Percentiles rank a stretch among this genome's conserved stretches.
Conservation (phyloP, 2,797 vertebrate species). For the Leptatherina wallacei region DNA sequence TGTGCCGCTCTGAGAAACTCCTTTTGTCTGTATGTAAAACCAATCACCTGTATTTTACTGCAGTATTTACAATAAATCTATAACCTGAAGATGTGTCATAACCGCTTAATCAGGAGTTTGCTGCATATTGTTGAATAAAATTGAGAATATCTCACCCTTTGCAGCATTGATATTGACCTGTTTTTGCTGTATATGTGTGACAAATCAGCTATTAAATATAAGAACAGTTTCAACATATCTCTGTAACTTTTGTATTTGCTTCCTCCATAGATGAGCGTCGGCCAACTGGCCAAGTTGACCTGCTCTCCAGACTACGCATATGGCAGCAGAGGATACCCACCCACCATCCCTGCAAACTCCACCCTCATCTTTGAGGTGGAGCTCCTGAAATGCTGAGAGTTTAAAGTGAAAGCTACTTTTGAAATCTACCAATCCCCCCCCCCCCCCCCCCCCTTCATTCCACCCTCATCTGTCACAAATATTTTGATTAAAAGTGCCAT, state of each 20-base stretch:
- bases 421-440: too few species aligned
- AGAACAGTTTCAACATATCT: neutral
- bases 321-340: constrained; percentile 84
- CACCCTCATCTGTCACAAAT: constrained; percentile 45
- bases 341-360: constrained; percentile 88
- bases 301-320: constrained; percentile 92
- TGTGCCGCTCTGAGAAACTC: too few species aligned
- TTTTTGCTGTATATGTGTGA: neutral
- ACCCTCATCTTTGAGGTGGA: constrained; percentile 92
- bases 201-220: too few species aligned
- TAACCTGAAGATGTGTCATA: neutral
- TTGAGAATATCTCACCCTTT: too few species aligned
- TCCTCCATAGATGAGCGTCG: constrained; percentile 87
- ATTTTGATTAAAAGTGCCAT: constrained; percentile 47
- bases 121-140: too few species aligned
- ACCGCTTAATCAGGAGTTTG: neutral
- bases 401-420: constrained; percentile 22
- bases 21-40: too few species aligned
- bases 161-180: neutral
- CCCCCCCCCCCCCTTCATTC: constrained; percentile 12
- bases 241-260: neutral
- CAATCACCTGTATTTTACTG: neutral
- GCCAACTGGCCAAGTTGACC: constrained; percentile 87
- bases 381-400: constrained; percentile 70
- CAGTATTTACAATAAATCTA: neutral